Conservation (phyloP, 2,797 vertebrate species). For the Tadarida brasiliensis region DNA sequence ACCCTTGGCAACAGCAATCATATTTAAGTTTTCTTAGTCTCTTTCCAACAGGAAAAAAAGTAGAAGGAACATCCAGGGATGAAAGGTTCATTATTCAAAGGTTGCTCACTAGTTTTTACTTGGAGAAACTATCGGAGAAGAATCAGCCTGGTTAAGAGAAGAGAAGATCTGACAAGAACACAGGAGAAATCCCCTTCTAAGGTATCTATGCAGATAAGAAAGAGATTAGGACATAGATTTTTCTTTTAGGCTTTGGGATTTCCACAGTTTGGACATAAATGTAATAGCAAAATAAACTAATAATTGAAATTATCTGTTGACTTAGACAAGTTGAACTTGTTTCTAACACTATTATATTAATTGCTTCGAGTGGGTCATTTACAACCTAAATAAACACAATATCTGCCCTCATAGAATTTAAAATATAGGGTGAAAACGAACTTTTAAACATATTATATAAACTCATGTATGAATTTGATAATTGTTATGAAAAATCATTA, state of each 20-base stretch:
- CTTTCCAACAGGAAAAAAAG: constrained; percentile 47
- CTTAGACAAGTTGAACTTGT: neutral
- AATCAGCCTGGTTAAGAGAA: neutral
- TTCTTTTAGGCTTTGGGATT: neutral
- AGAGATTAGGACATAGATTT: neutral
- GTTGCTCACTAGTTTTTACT: neutral
- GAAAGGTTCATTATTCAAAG: neutral
- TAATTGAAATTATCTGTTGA: neutral
- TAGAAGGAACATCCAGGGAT: neutral
- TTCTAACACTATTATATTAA: neutral
- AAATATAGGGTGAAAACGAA: neutral
- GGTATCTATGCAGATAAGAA: neutral
- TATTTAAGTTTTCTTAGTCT: constrained; percentile 23
- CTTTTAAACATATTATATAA: neutral
- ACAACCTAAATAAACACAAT: neutral
- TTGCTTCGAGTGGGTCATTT: neutral
- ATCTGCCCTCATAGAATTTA: neutral
- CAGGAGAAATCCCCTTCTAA: neutral
- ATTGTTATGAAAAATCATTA: neutral
- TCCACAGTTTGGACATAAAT: neutral
- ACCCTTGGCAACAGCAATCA: neutral
- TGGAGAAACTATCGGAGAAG: neutral
- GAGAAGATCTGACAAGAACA: neutral
- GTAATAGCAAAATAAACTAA: neutral
- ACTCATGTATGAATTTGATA: neutral